Evolutionary conservation across 2,113 vertebrate genomes (phyloP).

Genomic region (Lophura nycthemera): DNA sequence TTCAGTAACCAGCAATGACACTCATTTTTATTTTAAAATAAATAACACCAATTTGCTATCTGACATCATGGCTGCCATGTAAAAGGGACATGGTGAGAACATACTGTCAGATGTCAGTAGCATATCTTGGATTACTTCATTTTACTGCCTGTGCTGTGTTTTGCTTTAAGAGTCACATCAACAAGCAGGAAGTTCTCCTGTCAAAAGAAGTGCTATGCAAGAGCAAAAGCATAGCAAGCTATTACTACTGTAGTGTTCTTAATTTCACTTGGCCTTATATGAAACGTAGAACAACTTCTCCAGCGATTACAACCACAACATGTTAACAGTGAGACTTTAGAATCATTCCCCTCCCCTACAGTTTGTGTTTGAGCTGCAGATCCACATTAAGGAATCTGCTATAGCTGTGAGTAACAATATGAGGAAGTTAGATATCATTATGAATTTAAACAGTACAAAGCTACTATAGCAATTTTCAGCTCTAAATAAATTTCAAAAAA

Average conservation of each 20-base stretch:
- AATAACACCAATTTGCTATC: background rate
- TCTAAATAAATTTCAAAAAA: background rate
- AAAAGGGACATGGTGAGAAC: background rate
- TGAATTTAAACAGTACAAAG: background rate
- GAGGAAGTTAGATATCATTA: background rate
- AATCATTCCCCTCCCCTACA: too few species aligned
- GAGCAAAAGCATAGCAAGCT: background rate
- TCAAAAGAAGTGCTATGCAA: background rate
- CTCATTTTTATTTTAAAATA: background rate
- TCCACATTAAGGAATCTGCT: background rate
- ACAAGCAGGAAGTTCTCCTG: background rate
- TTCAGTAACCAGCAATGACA: background rate
- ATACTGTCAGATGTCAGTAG: background rate
- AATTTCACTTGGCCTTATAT: background rate
- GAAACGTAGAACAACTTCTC: background rate
- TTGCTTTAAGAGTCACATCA: background rate
- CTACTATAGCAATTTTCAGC: background rate
- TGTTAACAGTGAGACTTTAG: background rate
- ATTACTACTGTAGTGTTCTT: background rate
- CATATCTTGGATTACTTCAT: background rate
- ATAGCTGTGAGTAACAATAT: background rate
- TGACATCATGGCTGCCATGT: background rate
- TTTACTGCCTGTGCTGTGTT: background rate
- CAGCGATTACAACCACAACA: background rate
- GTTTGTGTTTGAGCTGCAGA: background rate